Evolutionary conservation across 2,888 invertebrate species (phyloP), one percentile per base, ranked within the genome.

Genomic region (Drosophila robusta): DNA sequence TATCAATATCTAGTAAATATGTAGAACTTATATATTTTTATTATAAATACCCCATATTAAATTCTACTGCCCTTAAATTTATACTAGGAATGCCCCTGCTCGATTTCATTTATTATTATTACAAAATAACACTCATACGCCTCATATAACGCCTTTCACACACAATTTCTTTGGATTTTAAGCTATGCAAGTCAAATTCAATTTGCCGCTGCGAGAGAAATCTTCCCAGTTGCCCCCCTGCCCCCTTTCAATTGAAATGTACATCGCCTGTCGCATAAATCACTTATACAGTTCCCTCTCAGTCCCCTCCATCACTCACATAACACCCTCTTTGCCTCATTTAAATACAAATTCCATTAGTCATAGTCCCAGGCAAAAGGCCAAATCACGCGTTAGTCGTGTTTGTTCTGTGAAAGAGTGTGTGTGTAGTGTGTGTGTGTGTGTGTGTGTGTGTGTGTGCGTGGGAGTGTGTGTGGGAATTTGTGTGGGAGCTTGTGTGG

Each of bases 261-360:
- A 36, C 50, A 55, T 71, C 46, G 69, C 38, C 57, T 74, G 56
- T 57, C 75, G 49, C 58, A 81, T 75, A 81, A 78, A 77, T 80
- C 78, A 68, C 57, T 61, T 64, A 64, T 64, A 49, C 56, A 29
- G 42, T 44, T 36, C 29, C 38, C 46, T 6, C 0, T 8, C 51
- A 14, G 11, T 34, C 57, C 0, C 22, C 14, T 3, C 36, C 8
- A 29, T 29, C 29, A 29, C 29, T 29, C 29, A 29, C 29, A 26
- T 8, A 26, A 26, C 9, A 9, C 11, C 9, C 11, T 36, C 36
- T 14, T 32, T 36, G 51, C 45, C 68, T 66, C 60, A 82, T 82
- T 82, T 87, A 58, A 79, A 83, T 88, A 77, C 58, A 64, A 83
- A 70, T 88, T 58, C 70, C 80, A 88, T 83, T 83, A 77, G 88